These are phyloP conservation scores for Neofelis nebulosa DNA, from an alignment of 2,113 vertebrate species.

Conservation along the genomic window DNA sequence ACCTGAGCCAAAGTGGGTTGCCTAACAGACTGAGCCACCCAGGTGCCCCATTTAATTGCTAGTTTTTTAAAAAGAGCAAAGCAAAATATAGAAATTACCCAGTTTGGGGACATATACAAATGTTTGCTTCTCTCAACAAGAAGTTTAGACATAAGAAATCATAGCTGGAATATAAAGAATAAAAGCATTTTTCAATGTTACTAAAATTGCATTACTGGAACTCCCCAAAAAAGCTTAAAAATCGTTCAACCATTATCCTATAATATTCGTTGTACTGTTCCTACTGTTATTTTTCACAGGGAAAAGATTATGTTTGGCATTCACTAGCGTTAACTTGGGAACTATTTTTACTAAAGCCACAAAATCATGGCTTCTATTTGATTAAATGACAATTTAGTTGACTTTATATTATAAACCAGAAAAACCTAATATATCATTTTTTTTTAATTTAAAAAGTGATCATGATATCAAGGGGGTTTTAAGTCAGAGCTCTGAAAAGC, in stretches of 20 bases:
- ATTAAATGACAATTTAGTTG: not conserved
- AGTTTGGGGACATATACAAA: constrained; percentile 67
- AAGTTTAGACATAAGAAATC: constrained; percentile 58
- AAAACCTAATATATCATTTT: not conserved
- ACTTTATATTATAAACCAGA: not conserved
- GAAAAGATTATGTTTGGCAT: not conserved
- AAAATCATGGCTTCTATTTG: not conserved
- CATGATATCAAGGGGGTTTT: not conserved
- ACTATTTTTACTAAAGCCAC: not conserved
- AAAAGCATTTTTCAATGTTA: constrained; percentile 41
- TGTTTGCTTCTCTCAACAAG: constrained; percentile 66
- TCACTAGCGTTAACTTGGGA: not conserved
- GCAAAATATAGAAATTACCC: constrained; percentile 70
- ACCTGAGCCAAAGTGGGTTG: no score
- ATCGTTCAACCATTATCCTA: not conserved
- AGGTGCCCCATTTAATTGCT: constrained; percentile 36
- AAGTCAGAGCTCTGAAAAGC: not conserved
- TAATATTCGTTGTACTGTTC: not conserved
- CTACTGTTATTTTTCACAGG: not conserved
- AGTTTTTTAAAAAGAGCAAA: constrained; percentile 68
- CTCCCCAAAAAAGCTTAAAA: not conserved
- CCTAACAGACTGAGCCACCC: no score
- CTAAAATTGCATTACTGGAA: not conserved
- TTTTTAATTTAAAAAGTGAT: not conserved
- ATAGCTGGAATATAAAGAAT: constrained; percentile 50